phyloP scores from a whole-genome alignment of 2,797 vertebrate genomes.

The Paedocypris micromegethes region DNA sequence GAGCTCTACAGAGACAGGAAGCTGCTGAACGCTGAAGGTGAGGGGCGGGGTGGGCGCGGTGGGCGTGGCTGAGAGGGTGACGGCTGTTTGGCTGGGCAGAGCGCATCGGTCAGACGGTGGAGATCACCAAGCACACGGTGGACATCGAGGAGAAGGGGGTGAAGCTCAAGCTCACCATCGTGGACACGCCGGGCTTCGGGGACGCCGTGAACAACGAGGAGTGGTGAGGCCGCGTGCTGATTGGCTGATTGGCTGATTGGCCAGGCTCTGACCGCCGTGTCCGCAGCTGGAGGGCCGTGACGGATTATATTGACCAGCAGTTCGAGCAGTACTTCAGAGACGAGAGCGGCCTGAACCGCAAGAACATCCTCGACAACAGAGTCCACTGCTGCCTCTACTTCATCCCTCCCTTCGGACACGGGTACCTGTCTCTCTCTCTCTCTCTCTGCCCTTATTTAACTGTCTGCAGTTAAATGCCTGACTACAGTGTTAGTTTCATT shows the following conservation, averaged over 20 bases:
- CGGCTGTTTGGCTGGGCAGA: constrained; percentile 60
- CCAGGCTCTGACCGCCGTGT: constrained; percentile 35
- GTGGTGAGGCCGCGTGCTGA: constrained; percentile 71
- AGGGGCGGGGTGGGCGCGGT: constrained; percentile 28
- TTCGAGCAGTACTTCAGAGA: constrained; percentile 98
- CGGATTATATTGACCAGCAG: constrained; percentile 97
- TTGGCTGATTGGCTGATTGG: background rate
- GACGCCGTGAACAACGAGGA: constrained; percentile 98
- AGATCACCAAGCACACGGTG: constrained; percentile 95
- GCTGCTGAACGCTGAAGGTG: constrained; percentile 77
- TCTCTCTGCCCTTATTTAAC: too few relatives aligned
- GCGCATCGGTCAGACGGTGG: constrained; percentile 92
- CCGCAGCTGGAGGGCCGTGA: constrained; percentile 92
- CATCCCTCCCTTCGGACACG: constrained; percentile 93
- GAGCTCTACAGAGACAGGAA: constrained; percentile 82
- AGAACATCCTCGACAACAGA: constrained; percentile 98
- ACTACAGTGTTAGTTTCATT: too few relatives aligned
- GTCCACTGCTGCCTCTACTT: constrained; percentile 98
- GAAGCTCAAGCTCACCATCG: constrained; percentile 95
- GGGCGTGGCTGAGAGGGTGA: background rate
- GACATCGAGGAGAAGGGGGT: constrained; percentile 98
- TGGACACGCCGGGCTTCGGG: constrained; percentile 95
- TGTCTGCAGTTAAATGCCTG: too few relatives aligned
- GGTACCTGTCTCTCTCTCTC: constrained; percentile 63
- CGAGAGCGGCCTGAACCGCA: constrained; percentile 93